A percentile compares a stretch with the other conserved stretches of the same genome.
Evolutionary conservation across 2,888 invertebrate species (phyloP).

Genomic region (Fabriciana adippe): DNA sequence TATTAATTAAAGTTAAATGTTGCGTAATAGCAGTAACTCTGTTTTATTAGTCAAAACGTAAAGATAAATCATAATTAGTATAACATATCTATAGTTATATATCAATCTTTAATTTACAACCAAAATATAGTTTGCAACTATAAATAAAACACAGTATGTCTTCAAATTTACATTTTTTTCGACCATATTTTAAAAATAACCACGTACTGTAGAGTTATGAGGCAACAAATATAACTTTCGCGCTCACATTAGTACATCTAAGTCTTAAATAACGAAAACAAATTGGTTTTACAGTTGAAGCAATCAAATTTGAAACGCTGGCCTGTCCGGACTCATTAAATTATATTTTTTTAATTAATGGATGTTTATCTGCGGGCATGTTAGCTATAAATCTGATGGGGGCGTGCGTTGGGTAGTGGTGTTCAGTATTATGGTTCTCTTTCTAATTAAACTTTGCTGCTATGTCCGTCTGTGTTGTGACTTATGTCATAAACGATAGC

Average conservation of each 20-base stretch:
- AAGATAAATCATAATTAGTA: constrained; percentile 36
- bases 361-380: constrained; percentile 75
- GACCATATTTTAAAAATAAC: not conserved
- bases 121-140: not conserved
- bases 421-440: constrained; percentile 76
- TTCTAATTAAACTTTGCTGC: constrained; percentile 76
- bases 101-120: not conserved
- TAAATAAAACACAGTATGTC: no score
- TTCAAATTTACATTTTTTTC: not conserved
- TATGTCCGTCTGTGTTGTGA: constrained; percentile 42
- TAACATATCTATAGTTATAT: constrained; percentile 19
- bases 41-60: constrained; percentile 34
- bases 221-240: not conserved
- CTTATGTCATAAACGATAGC: constrained; percentile 39
- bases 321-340: constrained; percentile 54
- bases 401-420: constrained; percentile 73
- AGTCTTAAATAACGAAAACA: constrained; percentile 38
- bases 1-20: constrained; percentile 24
- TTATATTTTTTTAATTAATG: constrained; percentile 80
- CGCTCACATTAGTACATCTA: not conserved
- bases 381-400: constrained; percentile 73
- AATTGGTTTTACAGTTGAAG: constrained; percentile 42
- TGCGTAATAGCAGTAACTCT: constrained; percentile 31
- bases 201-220: not conserved
- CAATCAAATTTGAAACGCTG: constrained; percentile 44